Conservation (phyloP, 2,113 vertebrate species). For the Oreocharis arfaki region DNA sequence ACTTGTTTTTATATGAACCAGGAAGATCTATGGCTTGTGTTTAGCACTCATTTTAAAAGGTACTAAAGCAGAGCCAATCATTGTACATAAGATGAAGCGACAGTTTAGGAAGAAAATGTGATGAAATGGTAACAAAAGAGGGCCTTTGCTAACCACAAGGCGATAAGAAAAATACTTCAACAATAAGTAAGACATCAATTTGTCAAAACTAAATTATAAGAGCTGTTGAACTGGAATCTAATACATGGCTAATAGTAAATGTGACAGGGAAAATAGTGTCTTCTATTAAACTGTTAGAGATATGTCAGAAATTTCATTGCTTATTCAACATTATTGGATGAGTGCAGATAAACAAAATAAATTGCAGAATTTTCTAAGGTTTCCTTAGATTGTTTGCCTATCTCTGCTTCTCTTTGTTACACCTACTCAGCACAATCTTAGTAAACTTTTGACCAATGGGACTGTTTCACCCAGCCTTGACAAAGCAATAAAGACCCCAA, state of each 20-base stretch:
- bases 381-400: neutral
- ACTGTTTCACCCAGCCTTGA: neutral
- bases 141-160: neutral
- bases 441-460: neutral
- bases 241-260: slow-evolving; percentile 31
- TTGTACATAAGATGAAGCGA: slow-evolving; percentile 31
- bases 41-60: slow-evolving; percentile 56
- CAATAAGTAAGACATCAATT: slow-evolving; percentile 43
- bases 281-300: slow-evolving; percentile 53
- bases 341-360: slow-evolving; percentile 20
- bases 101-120: slow-evolving; percentile 29
- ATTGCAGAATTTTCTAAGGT: neutral
- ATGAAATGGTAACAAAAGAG: slow-evolving; percentile 35
- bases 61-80: slow-evolving; percentile 52
- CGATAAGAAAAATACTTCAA: neutral
- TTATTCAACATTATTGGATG: slow-evolving; percentile 26
- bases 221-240: slow-evolving; percentile 48
- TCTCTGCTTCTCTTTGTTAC: neutral
- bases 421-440: neutral
- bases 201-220: slow-evolving; percentile 62
- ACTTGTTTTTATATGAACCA: slow-evolving; percentile 56
- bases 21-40: slow-evolving; percentile 54
- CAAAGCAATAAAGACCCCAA: neutral
- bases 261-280: slow-evolving; percentile 17
- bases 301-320: slow-evolving; percentile 52